Conservation (phyloP, 2,113 vertebrate species). For the Callocephalon fimbriatum region DNA sequence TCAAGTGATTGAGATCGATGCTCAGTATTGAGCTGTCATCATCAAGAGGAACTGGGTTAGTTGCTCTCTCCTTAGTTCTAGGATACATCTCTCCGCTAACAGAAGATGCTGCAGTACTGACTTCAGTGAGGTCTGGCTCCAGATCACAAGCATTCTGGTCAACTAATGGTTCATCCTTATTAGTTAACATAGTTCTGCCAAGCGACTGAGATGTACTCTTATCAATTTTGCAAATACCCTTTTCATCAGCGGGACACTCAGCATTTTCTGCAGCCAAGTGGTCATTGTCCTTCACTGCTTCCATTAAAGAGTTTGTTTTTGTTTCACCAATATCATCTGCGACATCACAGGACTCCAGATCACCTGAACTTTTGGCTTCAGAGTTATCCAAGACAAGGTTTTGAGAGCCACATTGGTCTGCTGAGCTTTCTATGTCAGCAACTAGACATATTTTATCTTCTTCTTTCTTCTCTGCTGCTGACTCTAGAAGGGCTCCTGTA, state of each 20-base stretch:
- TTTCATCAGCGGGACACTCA: not conserved
- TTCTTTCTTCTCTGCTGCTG: not conserved
- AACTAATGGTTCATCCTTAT: not conserved
- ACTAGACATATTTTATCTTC: not conserved
- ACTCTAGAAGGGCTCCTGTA: not conserved
- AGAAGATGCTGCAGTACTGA: constrained; percentile 22
- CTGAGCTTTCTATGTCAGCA: not conserved
- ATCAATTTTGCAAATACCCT: not conserved
- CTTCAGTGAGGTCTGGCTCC: constrained; percentile 58
- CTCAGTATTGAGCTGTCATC: constrained; percentile 94
- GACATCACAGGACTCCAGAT: constrained; percentile 18
- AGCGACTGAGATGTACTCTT: not conserved
- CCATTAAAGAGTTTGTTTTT: constrained; percentile 32
- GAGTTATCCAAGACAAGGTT: not conserved
- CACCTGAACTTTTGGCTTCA: constrained; percentile 13
- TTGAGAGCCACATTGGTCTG: constrained; percentile 9
- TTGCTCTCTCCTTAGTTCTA: constrained; percentile 47
- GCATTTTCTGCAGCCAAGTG: not conserved
- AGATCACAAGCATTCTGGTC: constrained; percentile 50
- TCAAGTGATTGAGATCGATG: constrained; percentile 86
- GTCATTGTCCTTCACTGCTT: constrained; percentile 1
- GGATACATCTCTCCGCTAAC: constrained; percentile 31
- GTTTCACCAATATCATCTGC: not conserved
- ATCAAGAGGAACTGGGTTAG: constrained; percentile 69
- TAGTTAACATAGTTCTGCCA: not conserved